phyloP scores from a whole-genome alignment of 1,140 invertebrate species.

The Drosophila ambigua region DNA sequence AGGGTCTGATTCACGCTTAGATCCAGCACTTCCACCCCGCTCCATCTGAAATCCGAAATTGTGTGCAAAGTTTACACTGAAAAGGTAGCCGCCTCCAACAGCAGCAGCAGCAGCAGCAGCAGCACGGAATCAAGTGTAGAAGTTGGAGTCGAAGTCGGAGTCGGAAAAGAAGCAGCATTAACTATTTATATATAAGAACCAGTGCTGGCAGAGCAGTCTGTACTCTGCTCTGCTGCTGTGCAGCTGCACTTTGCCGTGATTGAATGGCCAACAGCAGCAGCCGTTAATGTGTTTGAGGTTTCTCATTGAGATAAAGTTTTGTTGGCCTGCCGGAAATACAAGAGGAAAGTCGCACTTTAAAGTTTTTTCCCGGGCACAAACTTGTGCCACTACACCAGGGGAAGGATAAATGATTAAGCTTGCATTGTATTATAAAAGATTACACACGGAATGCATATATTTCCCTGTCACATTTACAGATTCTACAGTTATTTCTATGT shows the following conservation, averaged over 20 bases:
- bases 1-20: constrained; percentile 46
- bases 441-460: not conserved
- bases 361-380: constrained; percentile 14
- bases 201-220: constrained; percentile 16
- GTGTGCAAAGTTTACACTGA: constrained; percentile 61
- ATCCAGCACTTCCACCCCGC: constrained; percentile 1
- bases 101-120: constrained; percentile 6
- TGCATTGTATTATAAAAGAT: no score
- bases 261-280: constrained; percentile 56
- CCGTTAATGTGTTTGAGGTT: constrained; percentile 53
- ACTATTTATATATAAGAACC: constrained; percentile 63
- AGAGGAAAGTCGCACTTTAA: constrained; percentile 49
- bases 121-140: constrained; percentile 6
- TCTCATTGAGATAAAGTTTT: constrained; percentile 46
- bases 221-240: constrained; percentile 30
- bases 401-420: no score
- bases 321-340: constrained; percentile 17
- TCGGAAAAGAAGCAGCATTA: constrained; percentile 47
- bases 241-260: constrained; percentile 63
- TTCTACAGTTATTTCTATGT: not conserved
- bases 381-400: not conserved
- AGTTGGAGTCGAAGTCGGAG: constrained; percentile 11
- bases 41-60: constrained; percentile 17
- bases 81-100: constrained; percentile 35
- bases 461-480: not conserved